Evolutionary conservation across 1,140 invertebrate genomes (phyloP).

Genomic region (Camponotus vicinus): DNA sequence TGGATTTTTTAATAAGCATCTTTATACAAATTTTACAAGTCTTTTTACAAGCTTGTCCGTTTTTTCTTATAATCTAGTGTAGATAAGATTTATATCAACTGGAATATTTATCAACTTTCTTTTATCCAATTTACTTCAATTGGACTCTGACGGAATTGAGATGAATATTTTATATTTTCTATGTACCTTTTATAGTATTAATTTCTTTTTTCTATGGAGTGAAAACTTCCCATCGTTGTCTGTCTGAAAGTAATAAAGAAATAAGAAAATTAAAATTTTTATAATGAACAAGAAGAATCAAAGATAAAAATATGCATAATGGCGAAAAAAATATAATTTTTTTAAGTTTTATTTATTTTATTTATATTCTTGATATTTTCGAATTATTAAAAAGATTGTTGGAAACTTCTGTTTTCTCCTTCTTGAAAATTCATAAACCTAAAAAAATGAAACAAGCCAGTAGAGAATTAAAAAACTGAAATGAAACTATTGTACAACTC

Average conservation of each 20-base stretch:
- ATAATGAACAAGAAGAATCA: not conserved
- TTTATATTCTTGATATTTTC: not conserved
- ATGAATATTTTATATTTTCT: not conserved
- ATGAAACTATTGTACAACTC: not conserved
- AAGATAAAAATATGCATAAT: not conserved
- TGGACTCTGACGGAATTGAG: no score
- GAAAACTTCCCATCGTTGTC: not conserved
- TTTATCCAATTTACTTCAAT: no score
- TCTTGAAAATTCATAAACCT: not conserved
- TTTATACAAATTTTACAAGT: not conserved
- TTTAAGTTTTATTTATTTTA: not conserved
- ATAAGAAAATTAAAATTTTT: not conserved
- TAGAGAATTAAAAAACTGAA: not conserved
- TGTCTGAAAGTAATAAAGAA: not conserved
- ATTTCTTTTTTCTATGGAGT: not conserved
- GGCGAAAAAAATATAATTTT: no score
- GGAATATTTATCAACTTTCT: not conserved
- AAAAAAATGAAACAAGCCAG: not conserved
- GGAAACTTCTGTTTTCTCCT: not conserved
- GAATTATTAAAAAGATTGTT: not conserved
- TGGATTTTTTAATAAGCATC: slow-evolving; percentile 4
- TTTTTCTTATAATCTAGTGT: not conserved
- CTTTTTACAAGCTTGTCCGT: not conserved
- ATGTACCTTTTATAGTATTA: not conserved
- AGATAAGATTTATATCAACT: not conserved